Evolutionary conservation across 2,888 invertebrate genomes (phyloP), one percentile per base, ranked within the genome.

Genomic region (Dioctria linearis): DNA sequence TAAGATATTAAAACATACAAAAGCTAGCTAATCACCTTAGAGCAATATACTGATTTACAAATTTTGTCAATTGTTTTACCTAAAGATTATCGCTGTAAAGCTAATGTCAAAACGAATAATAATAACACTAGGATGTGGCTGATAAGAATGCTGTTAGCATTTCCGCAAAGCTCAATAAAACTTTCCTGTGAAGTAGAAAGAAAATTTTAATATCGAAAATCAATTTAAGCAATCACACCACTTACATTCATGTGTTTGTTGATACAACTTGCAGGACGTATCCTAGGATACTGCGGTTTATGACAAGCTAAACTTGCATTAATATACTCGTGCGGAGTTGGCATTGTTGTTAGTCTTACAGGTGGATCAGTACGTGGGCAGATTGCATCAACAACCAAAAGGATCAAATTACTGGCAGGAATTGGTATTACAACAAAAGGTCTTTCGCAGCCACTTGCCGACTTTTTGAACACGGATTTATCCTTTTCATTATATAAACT

Each of bases 341-440:
- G 88, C 84, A 87, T 86, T 9, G 88, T 87, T 0, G 90, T 89
- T 3, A 89, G 85, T 8, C 89, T 85, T 82, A 90, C 88, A 0
- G 90, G 86, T 0, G 89, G 90, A 69, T 91, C 91, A 3, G 89
- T 90, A 13, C 61, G 40, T 79, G 90, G 90, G 86, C 94, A 95
- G 81, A 91, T 89, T 25, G 90, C 90, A 85, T 95, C 93, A n/a
- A 95, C 92, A 25, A 95, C 94, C 66, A 96, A 89, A 85, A 96
- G 90, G 80, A 96, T 89, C 89, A 96, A 91, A 87, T 96, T 96
- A 78, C 94, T 95, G 84, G 92, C 92, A 81, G 94, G 93, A 81
- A 96, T 94, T 61, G 93, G 91, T 84, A 94, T 92, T 2, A 93
- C 93, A 83, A 94, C 93, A 88, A 94, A 95, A 39, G 94, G 93